Evolutionary conservation across 2,113 vertebrate species (phyloP).

Genomic region (Phylloscopus trochilus): DNA sequence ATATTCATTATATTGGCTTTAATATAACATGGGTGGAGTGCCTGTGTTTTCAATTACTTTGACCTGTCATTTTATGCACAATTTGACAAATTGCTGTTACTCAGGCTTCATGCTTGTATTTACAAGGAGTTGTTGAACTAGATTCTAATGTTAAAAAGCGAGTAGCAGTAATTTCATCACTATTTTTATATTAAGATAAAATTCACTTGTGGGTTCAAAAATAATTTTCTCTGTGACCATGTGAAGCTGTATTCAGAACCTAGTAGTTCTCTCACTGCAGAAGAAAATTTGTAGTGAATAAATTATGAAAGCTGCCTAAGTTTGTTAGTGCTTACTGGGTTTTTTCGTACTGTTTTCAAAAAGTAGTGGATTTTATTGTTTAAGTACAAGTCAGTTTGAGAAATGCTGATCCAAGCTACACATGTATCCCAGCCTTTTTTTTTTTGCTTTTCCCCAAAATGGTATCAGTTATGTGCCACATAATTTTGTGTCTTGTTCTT

Average conservation of each 20-base stretch:
- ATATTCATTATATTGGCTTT: constrained; percentile 7
- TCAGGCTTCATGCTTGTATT: not conserved
- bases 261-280: not conserved
- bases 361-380: not conserved
- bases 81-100: not conserved
- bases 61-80: not conserved
- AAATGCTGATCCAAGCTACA: not conserved
- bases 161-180: not conserved
- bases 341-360: not conserved
- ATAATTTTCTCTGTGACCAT: not conserved
- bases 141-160: not conserved
- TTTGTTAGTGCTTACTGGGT: not conserved
- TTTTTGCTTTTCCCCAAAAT: not conserved
- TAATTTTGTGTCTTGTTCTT: not conserved
- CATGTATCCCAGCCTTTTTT: not conserved
- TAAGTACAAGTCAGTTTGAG: not conserved
- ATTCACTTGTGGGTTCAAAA: not conserved
- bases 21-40: not conserved
- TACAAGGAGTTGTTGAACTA: not conserved
- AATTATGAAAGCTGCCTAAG: not conserved
- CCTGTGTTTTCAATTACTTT: not conserved
- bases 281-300: not conserved
- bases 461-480: not conserved
- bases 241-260: not conserved
- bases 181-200: not conserved